These are phyloP conservation scores for Chalcis sispes DNA, from an alignment of 2,888 invertebrate species.

Conservation along the genomic window DNA sequence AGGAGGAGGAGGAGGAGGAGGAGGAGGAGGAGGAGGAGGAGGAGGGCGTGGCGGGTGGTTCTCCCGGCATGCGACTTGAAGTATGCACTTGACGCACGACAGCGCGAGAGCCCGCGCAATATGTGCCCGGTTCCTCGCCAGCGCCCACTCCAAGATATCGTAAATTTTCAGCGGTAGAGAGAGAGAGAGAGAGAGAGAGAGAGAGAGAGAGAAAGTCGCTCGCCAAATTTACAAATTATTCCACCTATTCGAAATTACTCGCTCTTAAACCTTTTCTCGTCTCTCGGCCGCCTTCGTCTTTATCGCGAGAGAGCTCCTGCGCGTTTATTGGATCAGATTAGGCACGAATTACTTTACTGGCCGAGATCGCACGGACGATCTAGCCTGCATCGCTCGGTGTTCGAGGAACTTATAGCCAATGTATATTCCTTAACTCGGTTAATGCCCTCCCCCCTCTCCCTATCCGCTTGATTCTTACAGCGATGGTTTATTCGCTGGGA, in stretches of 20 bases:
- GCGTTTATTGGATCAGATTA: slow-evolving; percentile 30
- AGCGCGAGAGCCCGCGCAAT: slow-evolving; percentile 57
- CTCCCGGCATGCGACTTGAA: slow-evolving; percentile 66
- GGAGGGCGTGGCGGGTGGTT: slow-evolving; percentile 50
- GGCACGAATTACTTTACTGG: slow-evolving; percentile 2
- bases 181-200: too few species aligned
- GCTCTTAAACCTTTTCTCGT: not conserved
- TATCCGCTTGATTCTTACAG: too few species aligned
- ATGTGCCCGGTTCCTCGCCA: not conserved
- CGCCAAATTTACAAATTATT: slow-evolving; percentile 41
- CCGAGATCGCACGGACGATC: slow-evolving; percentile 13
- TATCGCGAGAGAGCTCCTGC: not conserved
- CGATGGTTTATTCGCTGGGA: too few species aligned
- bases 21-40: not conserved
- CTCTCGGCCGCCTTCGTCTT: not conserved
- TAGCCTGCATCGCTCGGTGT: not conserved
- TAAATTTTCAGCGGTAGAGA: too few species aligned
- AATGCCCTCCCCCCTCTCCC: too few species aligned
- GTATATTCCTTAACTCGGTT: too few species aligned
- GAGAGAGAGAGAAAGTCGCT: not conserved
- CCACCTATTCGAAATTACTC: slow-evolving; percentile 23
- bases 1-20: not conserved
- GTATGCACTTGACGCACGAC: slow-evolving; percentile 72
- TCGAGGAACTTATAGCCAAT: not conserved
- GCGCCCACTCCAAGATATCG: slow-evolving; percentile 1